phyloP scores from a whole-genome alignment of 2,888 invertebrate species.

The Netelia inedita region DNA sequence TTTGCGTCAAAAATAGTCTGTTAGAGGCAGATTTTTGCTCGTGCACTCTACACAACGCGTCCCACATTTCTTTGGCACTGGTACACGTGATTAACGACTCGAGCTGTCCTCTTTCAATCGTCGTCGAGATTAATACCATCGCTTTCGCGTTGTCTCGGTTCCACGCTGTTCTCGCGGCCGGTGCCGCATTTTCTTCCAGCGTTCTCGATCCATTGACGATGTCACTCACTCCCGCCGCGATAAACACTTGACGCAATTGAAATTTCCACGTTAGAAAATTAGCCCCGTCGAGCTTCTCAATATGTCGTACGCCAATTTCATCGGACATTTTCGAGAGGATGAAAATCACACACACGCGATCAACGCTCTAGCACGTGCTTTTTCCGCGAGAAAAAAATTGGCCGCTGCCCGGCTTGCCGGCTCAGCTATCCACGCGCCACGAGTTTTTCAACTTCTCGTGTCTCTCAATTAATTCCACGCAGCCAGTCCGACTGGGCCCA shows the following conservation, averaged over 20 bases:
- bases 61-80: neutral
- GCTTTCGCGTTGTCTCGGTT: neutral
- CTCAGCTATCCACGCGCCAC: neutral
- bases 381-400: neutral
- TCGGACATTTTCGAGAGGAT: neutral
- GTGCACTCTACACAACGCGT: neutral
- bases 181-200: neutral
- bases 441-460: neutral
- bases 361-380: neutral
- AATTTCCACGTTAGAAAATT: neutral
- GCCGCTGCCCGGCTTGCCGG: neutral
- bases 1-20: neutral
- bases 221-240: neutral
- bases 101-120: neutral
- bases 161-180: neutral
- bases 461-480: neutral
- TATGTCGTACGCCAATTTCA: neutral
- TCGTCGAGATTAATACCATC: neutral
- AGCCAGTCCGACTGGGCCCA: neutral
- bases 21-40: neutral
- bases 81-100: neutral
- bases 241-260: neutral
- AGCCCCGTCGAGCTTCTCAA: neutral
- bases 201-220: neutral
- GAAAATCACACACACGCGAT: neutral